Base-by-base conservation (phyloP, 2,888 invertebrate species). In the Dolichomitus sp. region DNA sequence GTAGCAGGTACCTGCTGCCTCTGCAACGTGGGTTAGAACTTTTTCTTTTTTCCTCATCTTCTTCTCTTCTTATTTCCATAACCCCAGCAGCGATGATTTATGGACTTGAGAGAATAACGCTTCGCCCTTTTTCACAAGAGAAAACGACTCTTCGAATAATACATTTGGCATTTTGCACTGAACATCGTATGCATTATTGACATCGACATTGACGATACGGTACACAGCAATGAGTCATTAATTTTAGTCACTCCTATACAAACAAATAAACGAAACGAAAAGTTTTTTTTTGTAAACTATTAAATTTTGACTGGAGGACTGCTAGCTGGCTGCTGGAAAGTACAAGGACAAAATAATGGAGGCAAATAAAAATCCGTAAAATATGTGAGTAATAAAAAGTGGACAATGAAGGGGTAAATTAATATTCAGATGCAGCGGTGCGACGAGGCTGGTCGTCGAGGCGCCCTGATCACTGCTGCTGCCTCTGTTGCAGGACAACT, bases 371-470 rank as follows among this genome's bases (percentile, higher is more conserved):
- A 91, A 89, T 89, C 83, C 74, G 88, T 91, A 90, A 93, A 92
- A 92, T 92, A 92, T 91, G 91, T 88, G 87, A 88, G 91, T 90
- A 92, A 92, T 92, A 92, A 93, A 82, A 92, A 88, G 88, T 89
- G 92, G 91, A 93, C 92, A 92, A 93, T 93, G 89, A 88, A 87
- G 87, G 88, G 88, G 89, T 89, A 92, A 93, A 93, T 93, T 93
- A 93, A 93, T 93, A 93, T 93, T 87, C 89, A 91, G 91, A 88
- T 87, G 91, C 52, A 74, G 82, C 61, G 68, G 72, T 59, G 75
- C 48, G 65, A 70, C 57, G 65, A 27, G 76, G 59, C 63, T 77
- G 23, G 30, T 76, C 77, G 45, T 77, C 69, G 40, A 66, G 70
- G 78, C 82, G 66, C 69, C 86, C 63, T 40, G 70, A 33, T 69